phyloP scores from a whole-genome alignment of 1,140 invertebrate genomes.

The Mycetomoellerius zeteki region DNA sequence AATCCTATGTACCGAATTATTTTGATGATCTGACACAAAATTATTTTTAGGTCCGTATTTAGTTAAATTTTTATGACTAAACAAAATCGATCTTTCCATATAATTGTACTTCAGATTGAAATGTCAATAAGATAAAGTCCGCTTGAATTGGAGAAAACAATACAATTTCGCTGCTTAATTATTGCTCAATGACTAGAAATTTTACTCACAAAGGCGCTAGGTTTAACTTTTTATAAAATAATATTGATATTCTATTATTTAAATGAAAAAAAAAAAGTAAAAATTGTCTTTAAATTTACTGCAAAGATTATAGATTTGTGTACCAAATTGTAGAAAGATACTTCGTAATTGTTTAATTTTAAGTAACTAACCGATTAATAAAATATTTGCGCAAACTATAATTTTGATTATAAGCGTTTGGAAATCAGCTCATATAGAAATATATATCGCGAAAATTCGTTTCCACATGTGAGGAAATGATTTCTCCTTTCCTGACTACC shows the following conservation, averaged over 20 bases:
- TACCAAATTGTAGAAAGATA: not conserved
- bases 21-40: no score
- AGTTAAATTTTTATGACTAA: no score
- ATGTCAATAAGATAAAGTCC: not conserved
- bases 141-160: not conserved
- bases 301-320: not conserved
- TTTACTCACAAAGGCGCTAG: not conserved
- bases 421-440: no score
- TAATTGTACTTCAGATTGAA: not conserved
- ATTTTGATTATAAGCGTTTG: not conserved
- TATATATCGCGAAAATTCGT: not conserved
- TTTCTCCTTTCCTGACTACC: not conserved
- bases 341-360: not conserved
- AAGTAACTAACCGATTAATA: not conserved
- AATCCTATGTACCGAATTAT: no score
- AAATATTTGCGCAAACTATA: not conserved
- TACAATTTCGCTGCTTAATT: not conserved
- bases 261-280: not conserved
- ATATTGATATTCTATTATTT: not conserved
- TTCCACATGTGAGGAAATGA: conserved; percentile 22
- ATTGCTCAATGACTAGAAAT: not conserved
- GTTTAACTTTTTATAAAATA: not conserved
- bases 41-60: no score
- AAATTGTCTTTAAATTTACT: not conserved
- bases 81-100: no score